Base-by-base conservation (phyloP, 2,888 invertebrate genomes). In the Metalampra italica region DNA sequence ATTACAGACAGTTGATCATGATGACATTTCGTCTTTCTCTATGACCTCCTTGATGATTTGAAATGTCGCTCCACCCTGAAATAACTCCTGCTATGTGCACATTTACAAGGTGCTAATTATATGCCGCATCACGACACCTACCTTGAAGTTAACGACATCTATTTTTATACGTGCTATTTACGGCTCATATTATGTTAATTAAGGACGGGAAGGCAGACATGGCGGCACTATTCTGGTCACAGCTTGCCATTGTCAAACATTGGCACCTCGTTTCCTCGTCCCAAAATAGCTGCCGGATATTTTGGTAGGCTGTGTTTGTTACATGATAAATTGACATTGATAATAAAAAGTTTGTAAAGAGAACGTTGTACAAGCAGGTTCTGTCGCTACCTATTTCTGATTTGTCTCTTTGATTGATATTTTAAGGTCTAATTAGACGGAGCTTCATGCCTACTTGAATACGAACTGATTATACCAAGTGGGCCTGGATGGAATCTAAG, bases 181-280 rank as follows among this genome's bases (percentile, higher is more conserved):
- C 32, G 47, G 42, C 47, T 50, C 22, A 45, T 30, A 34, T 46
- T 46, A 45, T 46, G 32, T 39, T 34, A 22, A 39, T 13, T 30
- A 46, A 50, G 43, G 50, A 29, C 46, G 15, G 5, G 3, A 7
- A 9, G 13, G 7, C 39, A 39, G 39, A 14, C 39, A 39, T 14
- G 39, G 13, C 14, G 14, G 8, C 22, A 14, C 44, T 53, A 51
- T 51, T 51, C 51, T 49, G n/a, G 50, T 45, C 38, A 29, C 54
- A 53, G 52, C 45, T 52, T 9, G 45, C 46, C 50, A 51, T 50
- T 54, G 53, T 52, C 52, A 22, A 53, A 56, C 42, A 53, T 50
- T 52, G 49, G 49, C 39, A 54, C 51, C 15, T 53, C 51, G 56
- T 62, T 62, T 62, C 64, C 62, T 62, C 29, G 32, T 47, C 42